Evolutionary conservation across 2,888 invertebrate species (phyloP).

Genomic region (Druceiella hillmani): DNA sequence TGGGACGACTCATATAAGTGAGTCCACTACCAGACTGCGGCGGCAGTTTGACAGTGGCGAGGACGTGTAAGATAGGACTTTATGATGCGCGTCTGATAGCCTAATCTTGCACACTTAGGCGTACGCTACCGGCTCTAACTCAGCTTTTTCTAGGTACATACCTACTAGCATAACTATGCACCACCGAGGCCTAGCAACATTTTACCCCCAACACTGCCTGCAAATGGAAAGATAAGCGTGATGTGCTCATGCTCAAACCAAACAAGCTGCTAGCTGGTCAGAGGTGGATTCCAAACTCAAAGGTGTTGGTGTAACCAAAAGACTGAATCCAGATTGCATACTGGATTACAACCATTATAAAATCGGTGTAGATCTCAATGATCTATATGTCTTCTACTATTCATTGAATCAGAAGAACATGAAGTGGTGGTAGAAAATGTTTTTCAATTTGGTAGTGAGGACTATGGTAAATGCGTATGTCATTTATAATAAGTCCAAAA

Average conservation of each 20-base stretch:
- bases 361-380: conserved; percentile 16
- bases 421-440: conserved; percentile 23
- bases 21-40: too few relatives aligned
- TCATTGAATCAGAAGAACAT: conserved; percentile 15
- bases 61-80: too few relatives aligned
- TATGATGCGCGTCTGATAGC: too few relatives aligned
- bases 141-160: too few relatives aligned
- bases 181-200: too few relatives aligned
- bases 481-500: conserved; percentile 8
- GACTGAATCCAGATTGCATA: conserved; percentile 16
- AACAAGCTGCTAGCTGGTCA: conserved; percentile 13
- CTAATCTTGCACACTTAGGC: too few relatives aligned
- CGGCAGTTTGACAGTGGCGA: too few relatives aligned
- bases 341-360: conserved; percentile 15
- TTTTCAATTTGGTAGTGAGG: conserved; percentile 20
- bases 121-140: too few relatives aligned
- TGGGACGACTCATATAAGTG: too few relatives aligned
- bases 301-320: conserved; percentile 13
- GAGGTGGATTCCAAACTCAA: conserved; percentile 13
- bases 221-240: conserved; percentile 23
- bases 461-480: conserved; percentile 19
- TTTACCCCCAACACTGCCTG: too few relatives aligned
- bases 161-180: too few relatives aligned
- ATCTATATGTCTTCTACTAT: conserved; percentile 17
- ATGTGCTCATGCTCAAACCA: conserved; percentile 16